phyloP scores from a whole-genome alignment of 2,113 vertebrate species.

The Henicopernis longicauda region DNA sequence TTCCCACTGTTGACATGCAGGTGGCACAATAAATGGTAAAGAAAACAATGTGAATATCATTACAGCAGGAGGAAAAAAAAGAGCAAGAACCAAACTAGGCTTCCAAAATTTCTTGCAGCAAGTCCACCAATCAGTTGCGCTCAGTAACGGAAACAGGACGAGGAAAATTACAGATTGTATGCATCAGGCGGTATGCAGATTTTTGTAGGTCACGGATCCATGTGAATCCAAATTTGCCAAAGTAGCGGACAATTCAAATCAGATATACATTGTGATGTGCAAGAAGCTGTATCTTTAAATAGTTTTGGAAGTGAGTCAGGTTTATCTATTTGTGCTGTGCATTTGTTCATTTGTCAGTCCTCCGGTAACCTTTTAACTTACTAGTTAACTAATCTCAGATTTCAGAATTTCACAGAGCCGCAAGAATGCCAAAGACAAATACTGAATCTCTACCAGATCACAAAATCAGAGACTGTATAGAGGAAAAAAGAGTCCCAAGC shows the following conservation, averaged over 20 bases:
- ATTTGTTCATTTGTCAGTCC: neutral
- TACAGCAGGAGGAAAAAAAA: neutral
- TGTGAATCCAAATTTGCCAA: neutral
- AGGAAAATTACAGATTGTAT: neutral
- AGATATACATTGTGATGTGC: neutral
- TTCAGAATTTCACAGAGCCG: neutral
- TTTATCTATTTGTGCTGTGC: neutral
- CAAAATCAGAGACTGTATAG: neutral
- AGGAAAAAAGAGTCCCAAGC: neutral
- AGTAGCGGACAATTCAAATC: neutral
- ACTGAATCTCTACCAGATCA: neutral
- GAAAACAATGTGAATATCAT: neutral
- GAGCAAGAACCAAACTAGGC: neutral
- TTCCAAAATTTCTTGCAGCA: neutral
- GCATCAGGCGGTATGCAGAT: neutral
- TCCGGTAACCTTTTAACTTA: neutral
- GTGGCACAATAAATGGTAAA: neutral
- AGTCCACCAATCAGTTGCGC: rapidly evolving
- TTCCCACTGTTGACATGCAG: neutral
- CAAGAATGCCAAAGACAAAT: neutral
- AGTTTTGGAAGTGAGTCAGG: neutral
- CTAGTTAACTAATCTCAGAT: neutral
- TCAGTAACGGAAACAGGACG: neutral
- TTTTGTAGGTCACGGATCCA: neutral
- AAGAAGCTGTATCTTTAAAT: neutral